Conservation (phyloP, 2,113 vertebrate species). For the Pyrgilauda ruficollis region DNA sequence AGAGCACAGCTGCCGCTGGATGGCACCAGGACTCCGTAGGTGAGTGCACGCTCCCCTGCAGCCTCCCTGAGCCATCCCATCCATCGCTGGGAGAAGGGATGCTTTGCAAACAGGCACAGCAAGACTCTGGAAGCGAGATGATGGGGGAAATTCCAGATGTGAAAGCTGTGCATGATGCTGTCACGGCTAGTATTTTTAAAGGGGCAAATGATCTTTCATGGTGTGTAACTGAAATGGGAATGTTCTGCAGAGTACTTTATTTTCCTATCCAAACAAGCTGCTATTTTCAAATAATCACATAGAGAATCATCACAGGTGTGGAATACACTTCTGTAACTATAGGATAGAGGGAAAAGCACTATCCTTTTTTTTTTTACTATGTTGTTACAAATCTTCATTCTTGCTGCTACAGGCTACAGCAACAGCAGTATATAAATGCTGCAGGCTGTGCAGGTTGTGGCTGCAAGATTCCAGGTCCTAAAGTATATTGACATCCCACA, state of each 20-base stretch:
- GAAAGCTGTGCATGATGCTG: background rate
- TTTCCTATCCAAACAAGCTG: background rate
- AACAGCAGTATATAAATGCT: background rate
- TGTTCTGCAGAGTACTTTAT: background rate
- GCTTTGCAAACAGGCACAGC: background rate
- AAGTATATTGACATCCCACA: background rate
- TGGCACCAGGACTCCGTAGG: background rate
- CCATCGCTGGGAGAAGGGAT: fast-evolving
- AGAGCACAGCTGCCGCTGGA: background rate
- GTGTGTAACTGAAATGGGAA: fast-evolving
- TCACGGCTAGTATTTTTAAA: fast-evolving
- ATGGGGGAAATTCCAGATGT: background rate
- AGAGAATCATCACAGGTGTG: background rate
- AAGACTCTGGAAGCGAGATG: background rate
- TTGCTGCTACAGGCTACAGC: background rate
- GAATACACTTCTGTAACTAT: background rate
- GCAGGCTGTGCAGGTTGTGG: background rate
- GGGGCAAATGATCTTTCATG: background rate
- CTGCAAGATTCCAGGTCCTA: background rate
- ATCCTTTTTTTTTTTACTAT: background rate
- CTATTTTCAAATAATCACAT: background rate
- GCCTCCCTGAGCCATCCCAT: background rate
- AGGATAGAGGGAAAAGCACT: background rate
- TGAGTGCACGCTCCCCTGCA: fast-evolving
- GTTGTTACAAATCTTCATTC: background rate